Evolutionary conservation across 1,140 invertebrate genomes (phyloP).

Genomic region (Microplitis mediator): DNA sequence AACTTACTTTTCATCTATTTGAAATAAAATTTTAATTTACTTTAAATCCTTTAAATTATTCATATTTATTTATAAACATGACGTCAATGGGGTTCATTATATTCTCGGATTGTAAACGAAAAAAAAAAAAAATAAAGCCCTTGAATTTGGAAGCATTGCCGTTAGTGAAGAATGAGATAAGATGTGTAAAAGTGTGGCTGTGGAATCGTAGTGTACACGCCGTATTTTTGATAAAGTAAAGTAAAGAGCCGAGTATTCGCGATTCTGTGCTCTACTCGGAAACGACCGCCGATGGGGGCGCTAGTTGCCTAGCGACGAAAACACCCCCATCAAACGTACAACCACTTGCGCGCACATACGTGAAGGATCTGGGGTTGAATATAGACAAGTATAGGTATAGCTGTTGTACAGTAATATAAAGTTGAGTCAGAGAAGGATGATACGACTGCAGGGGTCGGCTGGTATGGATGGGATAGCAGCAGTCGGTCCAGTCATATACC

Average conservation of each 20-base stretch:
- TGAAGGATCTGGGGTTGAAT: conserved; percentile 8
- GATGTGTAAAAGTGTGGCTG: background rate
- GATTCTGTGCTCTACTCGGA: conserved; percentile 9
- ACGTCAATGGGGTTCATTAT: background rate
- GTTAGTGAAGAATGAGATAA: background rate
- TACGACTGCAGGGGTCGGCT: background rate
- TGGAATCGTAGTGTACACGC: background rate
- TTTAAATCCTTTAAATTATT: too few species aligned
- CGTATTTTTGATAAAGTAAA: conserved; percentile 9
- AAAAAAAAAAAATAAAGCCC: background rate
- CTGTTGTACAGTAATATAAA: background rate
- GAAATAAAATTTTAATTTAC: too few species aligned
- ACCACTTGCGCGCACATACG: conserved; percentile 34
- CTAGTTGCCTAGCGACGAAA: conserved; percentile 55
- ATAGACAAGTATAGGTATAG: background rate
- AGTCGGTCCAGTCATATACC: background rate
- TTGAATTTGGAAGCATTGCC: background rate
- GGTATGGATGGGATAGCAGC: too few species aligned
- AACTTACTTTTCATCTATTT: too few species aligned
- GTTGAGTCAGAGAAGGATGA: background rate
- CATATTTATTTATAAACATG: too few species aligned
- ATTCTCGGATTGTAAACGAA: background rate
- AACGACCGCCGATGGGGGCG: conserved; percentile 41
- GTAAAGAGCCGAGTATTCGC: background rate
- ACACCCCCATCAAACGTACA: conserved; percentile 20